These are phyloP conservation scores for Lypha dubia DNA, from an alignment of 2,888 invertebrate genomes.

Conservation along the genomic window DNA sequence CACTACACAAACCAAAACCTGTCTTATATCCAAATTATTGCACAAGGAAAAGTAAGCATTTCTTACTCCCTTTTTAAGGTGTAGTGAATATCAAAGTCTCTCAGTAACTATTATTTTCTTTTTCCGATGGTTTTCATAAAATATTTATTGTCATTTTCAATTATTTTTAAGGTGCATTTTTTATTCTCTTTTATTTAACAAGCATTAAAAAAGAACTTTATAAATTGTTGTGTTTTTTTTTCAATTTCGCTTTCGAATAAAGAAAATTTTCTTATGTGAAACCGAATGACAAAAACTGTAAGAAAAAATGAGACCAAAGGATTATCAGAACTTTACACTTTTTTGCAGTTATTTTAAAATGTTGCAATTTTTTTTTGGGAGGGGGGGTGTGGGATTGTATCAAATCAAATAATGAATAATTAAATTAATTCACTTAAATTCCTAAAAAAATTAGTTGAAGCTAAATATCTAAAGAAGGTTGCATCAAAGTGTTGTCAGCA, in stretches of 20 bases:
- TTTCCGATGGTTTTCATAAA: slow-evolving; percentile 41
- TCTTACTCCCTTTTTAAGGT: no score
- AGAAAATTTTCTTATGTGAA: neutral
- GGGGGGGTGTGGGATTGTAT: no score
- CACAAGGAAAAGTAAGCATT: no score
- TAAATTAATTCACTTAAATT: no score
- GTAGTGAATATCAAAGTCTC: no score
- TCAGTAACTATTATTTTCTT: neutral
- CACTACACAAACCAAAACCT: no score
- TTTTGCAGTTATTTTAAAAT: no score
- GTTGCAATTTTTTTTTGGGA: neutral
- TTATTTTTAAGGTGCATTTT: neutral
- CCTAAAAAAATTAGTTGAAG: no score
- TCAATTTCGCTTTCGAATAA: neutral
- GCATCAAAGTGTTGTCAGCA: no score
- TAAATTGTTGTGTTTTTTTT: slow-evolving; percentile 7
- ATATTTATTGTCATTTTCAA: neutral
- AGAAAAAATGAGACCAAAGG: neutral
- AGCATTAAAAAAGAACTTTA: neutral
- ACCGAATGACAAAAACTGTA: slow-evolving; percentile 9
- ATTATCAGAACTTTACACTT: neutral
- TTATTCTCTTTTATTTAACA: slow-evolving; percentile 22
- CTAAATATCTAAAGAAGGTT: no score
- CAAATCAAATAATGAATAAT: no score
- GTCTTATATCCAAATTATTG: no score